phyloP scores from a whole-genome alignment of 2,113 vertebrate genomes.

The Melanotaenia duboulayi region DNA sequence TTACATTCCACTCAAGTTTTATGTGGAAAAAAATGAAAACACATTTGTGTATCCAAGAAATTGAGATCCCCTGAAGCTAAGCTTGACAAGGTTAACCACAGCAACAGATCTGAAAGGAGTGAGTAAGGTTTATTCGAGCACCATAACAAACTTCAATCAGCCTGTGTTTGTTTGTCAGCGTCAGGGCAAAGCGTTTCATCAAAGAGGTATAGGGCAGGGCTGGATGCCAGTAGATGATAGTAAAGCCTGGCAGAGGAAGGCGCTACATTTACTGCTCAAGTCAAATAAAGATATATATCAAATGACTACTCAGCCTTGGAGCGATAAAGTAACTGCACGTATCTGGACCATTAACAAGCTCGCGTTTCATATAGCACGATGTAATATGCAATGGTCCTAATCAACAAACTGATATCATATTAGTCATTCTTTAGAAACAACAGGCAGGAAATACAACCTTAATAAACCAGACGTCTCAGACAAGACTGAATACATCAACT shows the following conservation, averaged over 20 bases:
- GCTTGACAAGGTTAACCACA: constrained; percentile 57
- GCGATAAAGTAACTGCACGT: background rate
- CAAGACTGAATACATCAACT: background rate
- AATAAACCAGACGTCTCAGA: too few relatives aligned
- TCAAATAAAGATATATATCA: constrained; percentile 1
- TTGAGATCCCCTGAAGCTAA: constrained; percentile 54
- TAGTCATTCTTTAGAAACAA: background rate
- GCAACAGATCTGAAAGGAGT: constrained; percentile 51
- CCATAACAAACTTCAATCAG: constrained; percentile 63
- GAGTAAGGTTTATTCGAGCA: constrained; percentile 45
- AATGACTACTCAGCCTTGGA: background rate
- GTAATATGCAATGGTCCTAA: background rate
- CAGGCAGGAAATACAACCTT: background rate
- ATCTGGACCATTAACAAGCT: too few relatives aligned
- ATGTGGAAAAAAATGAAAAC: constrained; percentile 53
- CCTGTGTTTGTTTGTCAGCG: constrained; percentile 49
- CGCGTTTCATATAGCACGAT: too few relatives aligned
- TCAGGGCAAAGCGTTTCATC: constrained; percentile 34
- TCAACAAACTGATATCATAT: too few relatives aligned
- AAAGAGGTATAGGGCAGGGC: constrained; percentile 18
- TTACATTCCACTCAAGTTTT: constrained; percentile 17
- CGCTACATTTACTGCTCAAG: background rate
- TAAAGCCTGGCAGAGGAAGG: constrained; percentile 8
- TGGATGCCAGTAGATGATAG: constrained; percentile 10
- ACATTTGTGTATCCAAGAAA: constrained; percentile 34